Base-by-base conservation (phyloP, 2,888 invertebrate genomes). In the Ypsolopha scabrella region DNA sequence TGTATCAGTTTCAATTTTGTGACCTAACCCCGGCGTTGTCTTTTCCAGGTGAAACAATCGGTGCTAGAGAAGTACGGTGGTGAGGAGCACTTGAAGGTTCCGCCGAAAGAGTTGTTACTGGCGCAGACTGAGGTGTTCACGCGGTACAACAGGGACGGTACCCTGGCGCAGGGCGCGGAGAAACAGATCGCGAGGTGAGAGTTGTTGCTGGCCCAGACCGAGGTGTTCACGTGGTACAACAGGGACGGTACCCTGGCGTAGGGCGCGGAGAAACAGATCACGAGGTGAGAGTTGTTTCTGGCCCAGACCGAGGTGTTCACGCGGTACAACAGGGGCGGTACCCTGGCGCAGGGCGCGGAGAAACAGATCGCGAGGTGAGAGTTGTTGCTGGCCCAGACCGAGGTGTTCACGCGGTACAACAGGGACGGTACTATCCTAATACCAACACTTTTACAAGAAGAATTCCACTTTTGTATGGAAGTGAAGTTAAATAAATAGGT, bases 51-150 rank as follows among this genome's bases (percentile, higher is more conserved):
- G 48, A 92, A 93, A 61, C 91, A 93, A 55, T 93, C 92, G 52
- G 93, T 99, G 52, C 87, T 99, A 41, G 94, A 96, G 60, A 94
- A 93, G 70, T 99, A 99, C 68, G 99, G 99, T 0, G 99, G 99
- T 0, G 94, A 93, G 58, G 96, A 98, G 67, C 96, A 99, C 72
- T 79, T 98, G 41, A 83, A 95, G 56, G 94, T 90, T 0, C 97
- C 96, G 0, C 96, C 98, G 0, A 92, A 93, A 62, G 92, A 96
- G n/a, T 80, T 99, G 44, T 82, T 97, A 6, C 73, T 98, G 50
- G 98, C 98, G 0, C 99, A 99, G 77, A 97, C 96, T 0, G 99
- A 99, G 72, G 91, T 95, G 66, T 99, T 99, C 77, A 92, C 96
- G 1, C 96, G 98, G 67, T 99, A 99, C 86, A 97, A 97, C 35